Base-by-base conservation (phyloP, 2,888 invertebrate genomes). In the Brachylomia viminalis region DNA sequence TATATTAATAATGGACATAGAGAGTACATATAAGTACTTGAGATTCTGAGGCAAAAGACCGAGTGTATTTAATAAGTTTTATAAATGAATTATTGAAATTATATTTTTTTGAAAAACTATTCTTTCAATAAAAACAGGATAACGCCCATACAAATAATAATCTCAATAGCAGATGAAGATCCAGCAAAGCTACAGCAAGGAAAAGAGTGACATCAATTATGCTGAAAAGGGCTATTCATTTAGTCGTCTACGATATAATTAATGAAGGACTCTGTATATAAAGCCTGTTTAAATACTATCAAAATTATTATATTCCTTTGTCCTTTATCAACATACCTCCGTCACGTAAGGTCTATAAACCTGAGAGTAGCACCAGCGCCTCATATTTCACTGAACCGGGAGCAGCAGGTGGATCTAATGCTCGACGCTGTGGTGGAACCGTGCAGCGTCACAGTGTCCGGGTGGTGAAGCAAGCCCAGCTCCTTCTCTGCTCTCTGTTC, bases 401-500 rank as follows among this genome's bases (percentile, higher is more conserved):
- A 95, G 83, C 96, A 96, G 90, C 96, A 96, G 17, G 94, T 94
- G 1, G 94, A 84, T 42, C 94, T 90, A 75, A 96, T 83, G 73
- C 90, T 91, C 4, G 90, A 97, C 94, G 95, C 94, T 88, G 91
- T 92, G 92, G 90, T 90, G 96, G 91, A 91, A 0, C 95, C 95
- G 82, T 96, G 95, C 0, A 97, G 89, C 0, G 94, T 95, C 67
- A 97, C 92, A 0, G 95, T 93, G 82, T 96, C 96, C 0, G 96
- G 95, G 68, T 96, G 96, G 47, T 96, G 94, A 33, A 96, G 91
- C 88, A 97, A 93, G 0, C 97, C 96, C 10, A 97, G 92, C 86
- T 97, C 97, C 75, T 96, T 96, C 85, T 97, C 97, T 0, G 97
- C 97, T 75, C 95, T 95, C 86, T 97, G 97, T 85, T 97, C 97